Evolutionary conservation across 2,888 invertebrate genomes (phyloP).

Genomic region (Troilus luridus): DNA sequence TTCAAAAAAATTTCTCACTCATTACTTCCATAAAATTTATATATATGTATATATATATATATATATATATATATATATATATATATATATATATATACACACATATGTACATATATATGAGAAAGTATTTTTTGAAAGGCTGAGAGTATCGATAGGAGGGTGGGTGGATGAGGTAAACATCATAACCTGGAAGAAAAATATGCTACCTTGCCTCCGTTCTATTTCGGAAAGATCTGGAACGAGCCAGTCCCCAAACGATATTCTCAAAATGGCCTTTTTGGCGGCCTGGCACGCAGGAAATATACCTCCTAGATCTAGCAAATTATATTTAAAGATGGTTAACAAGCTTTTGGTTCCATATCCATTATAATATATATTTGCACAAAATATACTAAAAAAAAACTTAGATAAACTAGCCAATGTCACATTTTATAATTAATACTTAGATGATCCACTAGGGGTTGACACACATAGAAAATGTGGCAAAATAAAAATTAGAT

Average conservation of each 20-base stretch:
- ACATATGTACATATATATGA: too few species aligned
- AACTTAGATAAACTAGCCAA: too few species aligned
- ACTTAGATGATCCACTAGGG: too few species aligned
- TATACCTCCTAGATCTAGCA: background rate
- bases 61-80: too few species aligned
- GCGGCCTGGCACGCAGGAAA: background rate
- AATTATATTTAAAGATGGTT: background rate
- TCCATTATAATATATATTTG: background rate
- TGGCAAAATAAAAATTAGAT: too few species aligned
- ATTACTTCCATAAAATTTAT: too few species aligned
- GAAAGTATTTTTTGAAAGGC: background rate
- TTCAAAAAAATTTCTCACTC: too few species aligned
- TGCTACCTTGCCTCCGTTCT: slow-evolving; percentile 24
- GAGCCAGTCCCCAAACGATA: background rate
- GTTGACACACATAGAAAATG: too few species aligned
- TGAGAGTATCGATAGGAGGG: background rate
- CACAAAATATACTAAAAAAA: too few species aligned
- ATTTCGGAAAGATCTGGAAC: slow-evolving; percentile 29
- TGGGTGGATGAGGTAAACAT: slow-evolving; percentile 45
- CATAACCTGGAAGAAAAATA: slow-evolving; percentile 46
- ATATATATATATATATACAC: too few species aligned
- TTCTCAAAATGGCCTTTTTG: background rate
- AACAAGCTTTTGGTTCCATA: background rate
- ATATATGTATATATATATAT: too few species aligned
- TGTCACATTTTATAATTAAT: too few species aligned